These are phyloP conservation scores for Melangyna quadrimaculata DNA, from an alignment of 2,888 invertebrate genomes.

Conservation along the genomic window DNA sequence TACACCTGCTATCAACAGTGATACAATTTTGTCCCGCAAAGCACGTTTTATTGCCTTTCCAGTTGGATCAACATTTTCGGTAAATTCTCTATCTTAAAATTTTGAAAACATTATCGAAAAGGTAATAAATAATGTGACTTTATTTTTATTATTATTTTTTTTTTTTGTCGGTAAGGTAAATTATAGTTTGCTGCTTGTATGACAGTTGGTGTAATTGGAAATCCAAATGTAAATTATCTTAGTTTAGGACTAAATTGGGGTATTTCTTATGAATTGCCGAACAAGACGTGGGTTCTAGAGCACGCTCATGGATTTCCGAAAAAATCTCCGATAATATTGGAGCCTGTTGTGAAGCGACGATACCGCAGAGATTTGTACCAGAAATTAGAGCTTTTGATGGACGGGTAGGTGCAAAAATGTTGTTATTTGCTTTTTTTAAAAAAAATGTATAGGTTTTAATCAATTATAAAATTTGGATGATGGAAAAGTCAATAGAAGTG, in stretches of 20 bases:
- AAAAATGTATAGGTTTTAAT: too few species aligned
- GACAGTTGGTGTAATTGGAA: slow-evolving; percentile 84
- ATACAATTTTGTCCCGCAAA: slow-evolving; percentile 74
- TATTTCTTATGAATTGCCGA: slow-evolving; percentile 85
- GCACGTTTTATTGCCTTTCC: slow-evolving; percentile 83
- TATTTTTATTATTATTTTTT: too few species aligned
- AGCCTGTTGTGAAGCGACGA: slow-evolving; percentile 81
- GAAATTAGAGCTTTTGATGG: slow-evolving; percentile 86
- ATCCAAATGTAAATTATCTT: slow-evolving; percentile 83
- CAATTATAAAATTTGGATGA: too few species aligned
- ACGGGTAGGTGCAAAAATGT: slow-evolving; percentile 83
- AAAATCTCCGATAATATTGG: neutral
- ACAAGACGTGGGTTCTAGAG: slow-evolving; percentile 82
- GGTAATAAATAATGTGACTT: too few species aligned
- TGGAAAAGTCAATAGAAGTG: too few species aligned
- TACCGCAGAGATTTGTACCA: slow-evolving; percentile 86
- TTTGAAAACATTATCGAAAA: neutral
- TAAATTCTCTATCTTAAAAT: slow-evolving; percentile 76
- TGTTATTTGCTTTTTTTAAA: too few species aligned
- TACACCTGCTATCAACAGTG: neutral
- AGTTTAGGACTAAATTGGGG: slow-evolving; percentile 87
- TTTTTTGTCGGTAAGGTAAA: slow-evolving; percentile 26
- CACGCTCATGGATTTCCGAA: slow-evolving; percentile 75
- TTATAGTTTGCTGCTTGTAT: slow-evolving; percentile 83
- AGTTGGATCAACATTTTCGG: slow-evolving; percentile 83